Conservation (phyloP, 1,140 invertebrate genomes). For the Nephila pilipes region DNA sequence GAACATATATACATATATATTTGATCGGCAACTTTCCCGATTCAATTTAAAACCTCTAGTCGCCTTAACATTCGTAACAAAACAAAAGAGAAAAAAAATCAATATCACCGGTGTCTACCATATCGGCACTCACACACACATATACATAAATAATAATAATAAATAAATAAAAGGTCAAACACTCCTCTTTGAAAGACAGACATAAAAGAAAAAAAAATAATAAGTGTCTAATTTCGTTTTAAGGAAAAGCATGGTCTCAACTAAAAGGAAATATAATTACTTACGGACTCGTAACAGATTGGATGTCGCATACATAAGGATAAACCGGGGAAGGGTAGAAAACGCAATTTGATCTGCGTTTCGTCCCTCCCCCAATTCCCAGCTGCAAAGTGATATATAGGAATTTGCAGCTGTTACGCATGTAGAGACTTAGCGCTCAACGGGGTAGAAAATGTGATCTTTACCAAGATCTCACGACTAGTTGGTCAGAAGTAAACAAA, state of each 20-base stretch:
- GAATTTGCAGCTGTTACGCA: slow-evolving; percentile 56
- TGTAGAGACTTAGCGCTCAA: slow-evolving; percentile 65
- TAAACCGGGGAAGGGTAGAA: slow-evolving; percentile 46
- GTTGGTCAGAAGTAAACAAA: slow-evolving; percentile 71
- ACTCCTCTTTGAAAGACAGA: background rate
- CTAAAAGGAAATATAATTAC: slow-evolving; percentile 75
- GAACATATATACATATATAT: no score
- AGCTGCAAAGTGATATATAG: slow-evolving; percentile 46
- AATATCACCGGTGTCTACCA: background rate
- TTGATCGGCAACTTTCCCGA: background rate
- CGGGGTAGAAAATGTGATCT: slow-evolving; percentile 65
- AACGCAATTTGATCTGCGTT: slow-evolving; percentile 64
- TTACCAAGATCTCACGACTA: slow-evolving; percentile 62
- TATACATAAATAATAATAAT: background rate
- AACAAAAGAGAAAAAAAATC: background rate
- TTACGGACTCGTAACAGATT: slow-evolving; percentile 71
- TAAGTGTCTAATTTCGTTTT: slow-evolving; percentile 71
- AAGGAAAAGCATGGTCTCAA: slow-evolving; percentile 69
- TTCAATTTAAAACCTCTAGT: slow-evolving; percentile 24
- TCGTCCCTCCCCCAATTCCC: background rate
- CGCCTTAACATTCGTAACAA: slow-evolving; percentile 17
- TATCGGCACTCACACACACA: background rate
- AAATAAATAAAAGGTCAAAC: slow-evolving; percentile 1
- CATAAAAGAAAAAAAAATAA: slow-evolving; percentile 1
- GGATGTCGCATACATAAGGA: slow-evolving; percentile 40